Evolutionary conservation across 2,113 vertebrate species (phyloP).

Genomic region (Canis aureus): DNA sequence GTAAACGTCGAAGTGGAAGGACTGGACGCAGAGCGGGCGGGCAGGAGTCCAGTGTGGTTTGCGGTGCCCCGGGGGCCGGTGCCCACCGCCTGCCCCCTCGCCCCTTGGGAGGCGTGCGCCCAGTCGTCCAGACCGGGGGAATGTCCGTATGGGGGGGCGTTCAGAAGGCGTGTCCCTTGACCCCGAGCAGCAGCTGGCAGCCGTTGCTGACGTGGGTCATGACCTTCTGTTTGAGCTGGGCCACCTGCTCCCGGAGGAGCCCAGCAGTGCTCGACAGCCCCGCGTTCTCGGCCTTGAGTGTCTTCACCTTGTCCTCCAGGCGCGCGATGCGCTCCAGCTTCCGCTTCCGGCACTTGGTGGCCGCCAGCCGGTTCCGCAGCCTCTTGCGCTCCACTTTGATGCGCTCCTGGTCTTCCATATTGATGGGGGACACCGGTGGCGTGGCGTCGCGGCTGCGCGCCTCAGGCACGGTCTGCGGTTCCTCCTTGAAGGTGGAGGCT

Average conservation of each 20-base stretch:
- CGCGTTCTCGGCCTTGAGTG: constrained; percentile 94
- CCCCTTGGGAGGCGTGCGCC: constrained; percentile 48
- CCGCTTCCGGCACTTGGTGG: constrained; percentile 95
- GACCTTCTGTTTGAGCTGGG: constrained; percentile 95
- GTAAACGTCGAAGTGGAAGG: constrained; percentile 81
- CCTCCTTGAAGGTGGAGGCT: constrained; percentile 91
- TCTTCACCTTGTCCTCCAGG: constrained; percentile 96
- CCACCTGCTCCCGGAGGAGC: constrained; percentile 94
- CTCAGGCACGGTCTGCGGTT: constrained; percentile 95
- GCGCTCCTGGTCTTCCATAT: constrained; percentile 94
- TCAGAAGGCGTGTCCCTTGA: constrained; percentile 91
- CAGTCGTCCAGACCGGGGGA: constrained; percentile 60
- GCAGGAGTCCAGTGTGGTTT: constrained; percentile 74
- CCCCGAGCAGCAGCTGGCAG: constrained; percentile 94
- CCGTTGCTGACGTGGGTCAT: constrained; percentile 95
- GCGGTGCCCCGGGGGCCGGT: neutral
- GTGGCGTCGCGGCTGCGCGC: constrained; percentile 90
- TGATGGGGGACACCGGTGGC: constrained; percentile 94
- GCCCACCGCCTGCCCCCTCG: constrained; percentile 59
- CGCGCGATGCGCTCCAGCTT: constrained; percentile 96
- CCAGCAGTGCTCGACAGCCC: constrained; percentile 94
- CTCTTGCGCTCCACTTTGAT: constrained; percentile 96
- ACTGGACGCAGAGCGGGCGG: constrained; percentile 60
- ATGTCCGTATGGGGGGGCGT: constrained; percentile 45
- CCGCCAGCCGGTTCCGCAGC: constrained; percentile 94